Conservation (phyloP, 2,888 invertebrate species). For the Lamellibrachia columna region DNA sequence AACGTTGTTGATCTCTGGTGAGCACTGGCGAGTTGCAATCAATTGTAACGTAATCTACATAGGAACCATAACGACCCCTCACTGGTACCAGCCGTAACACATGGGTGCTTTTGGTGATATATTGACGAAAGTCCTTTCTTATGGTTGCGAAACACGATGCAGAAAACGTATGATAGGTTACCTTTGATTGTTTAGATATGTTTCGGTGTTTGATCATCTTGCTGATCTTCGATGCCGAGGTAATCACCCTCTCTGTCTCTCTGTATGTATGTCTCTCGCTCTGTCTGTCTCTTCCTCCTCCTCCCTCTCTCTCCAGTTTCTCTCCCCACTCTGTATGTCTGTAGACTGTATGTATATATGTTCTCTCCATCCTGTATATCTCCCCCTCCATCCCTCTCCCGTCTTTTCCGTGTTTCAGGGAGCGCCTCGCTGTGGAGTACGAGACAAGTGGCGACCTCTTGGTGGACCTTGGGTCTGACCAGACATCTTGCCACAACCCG, state of each 20-base stretch:
- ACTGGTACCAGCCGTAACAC: not conserved
- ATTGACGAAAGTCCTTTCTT: not conserved
- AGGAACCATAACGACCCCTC: not conserved
- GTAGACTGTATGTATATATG: too few relatives aligned
- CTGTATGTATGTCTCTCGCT: too few relatives aligned
- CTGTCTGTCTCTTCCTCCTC: too few relatives aligned
- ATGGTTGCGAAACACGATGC: not conserved
- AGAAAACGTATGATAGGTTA: not conserved
- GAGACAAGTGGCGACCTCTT: slow-evolving; percentile 69
- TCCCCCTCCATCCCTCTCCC: not conserved
- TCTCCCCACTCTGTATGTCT: too few relatives aligned
- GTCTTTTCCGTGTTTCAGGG: slow-evolving; percentile 61
- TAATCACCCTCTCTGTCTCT: too few relatives aligned
- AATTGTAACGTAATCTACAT: too few relatives aligned
- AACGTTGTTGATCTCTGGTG: slow-evolving; percentile 71
- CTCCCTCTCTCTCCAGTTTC: too few relatives aligned
- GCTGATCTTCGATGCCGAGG: too few relatives aligned
- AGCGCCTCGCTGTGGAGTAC: slow-evolving; percentile 68
- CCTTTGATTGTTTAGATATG: not conserved
- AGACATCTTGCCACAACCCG: slow-evolving; percentile 74
- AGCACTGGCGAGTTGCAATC: slow-evolving; percentile 28
- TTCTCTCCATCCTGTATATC: too few relatives aligned
- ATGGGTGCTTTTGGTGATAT: not conserved
- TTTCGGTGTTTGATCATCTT: too few relatives aligned
- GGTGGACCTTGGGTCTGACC: slow-evolving; percentile 73